These are phyloP conservation scores for Gymnopithys bicolor DNA, from an alignment of 2,797 vertebrate species.

Conservation along the genomic window DNA sequence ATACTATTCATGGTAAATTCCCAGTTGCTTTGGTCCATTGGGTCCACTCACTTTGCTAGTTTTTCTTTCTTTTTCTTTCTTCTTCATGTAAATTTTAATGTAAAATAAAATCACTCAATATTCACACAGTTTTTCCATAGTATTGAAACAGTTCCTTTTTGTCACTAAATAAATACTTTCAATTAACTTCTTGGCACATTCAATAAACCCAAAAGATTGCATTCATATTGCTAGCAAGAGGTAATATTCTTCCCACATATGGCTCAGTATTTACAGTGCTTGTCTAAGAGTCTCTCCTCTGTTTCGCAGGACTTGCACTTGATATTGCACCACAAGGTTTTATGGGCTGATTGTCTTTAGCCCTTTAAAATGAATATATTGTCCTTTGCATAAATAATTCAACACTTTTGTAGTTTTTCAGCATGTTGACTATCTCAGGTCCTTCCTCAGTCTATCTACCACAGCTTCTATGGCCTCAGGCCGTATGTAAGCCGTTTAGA, in stretches of 20 bases:
- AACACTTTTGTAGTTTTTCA: background rate
- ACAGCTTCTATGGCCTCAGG: background rate
- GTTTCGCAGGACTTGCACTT: background rate
- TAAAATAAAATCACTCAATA: background rate
- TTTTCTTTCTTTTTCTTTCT: background rate
- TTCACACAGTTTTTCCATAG: background rate
- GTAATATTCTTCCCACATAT: background rate
- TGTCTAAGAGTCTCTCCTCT: background rate
- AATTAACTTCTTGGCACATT: background rate
- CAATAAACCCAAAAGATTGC: background rate
- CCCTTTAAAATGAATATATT: background rate
- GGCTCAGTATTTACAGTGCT: background rate
- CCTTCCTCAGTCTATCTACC: background rate
- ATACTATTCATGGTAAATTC: background rate
- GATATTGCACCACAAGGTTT: background rate
- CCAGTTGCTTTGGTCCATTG: background rate
- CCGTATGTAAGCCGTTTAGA: background rate
- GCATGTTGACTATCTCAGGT: background rate
- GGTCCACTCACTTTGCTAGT: background rate
- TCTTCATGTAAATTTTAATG: background rate
- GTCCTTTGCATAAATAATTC: background rate
- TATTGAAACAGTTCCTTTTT: background rate
- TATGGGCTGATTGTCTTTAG: background rate
- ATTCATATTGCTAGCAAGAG: background rate
- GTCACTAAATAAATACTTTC: background rate